A percentile compares a stretch with the other conserved stretches of the same genome.
These are phyloP conservation scores for Scortum barcoo DNA, from an alignment of 2,113 vertebrate species.

Conservation along the genomic window DNA sequence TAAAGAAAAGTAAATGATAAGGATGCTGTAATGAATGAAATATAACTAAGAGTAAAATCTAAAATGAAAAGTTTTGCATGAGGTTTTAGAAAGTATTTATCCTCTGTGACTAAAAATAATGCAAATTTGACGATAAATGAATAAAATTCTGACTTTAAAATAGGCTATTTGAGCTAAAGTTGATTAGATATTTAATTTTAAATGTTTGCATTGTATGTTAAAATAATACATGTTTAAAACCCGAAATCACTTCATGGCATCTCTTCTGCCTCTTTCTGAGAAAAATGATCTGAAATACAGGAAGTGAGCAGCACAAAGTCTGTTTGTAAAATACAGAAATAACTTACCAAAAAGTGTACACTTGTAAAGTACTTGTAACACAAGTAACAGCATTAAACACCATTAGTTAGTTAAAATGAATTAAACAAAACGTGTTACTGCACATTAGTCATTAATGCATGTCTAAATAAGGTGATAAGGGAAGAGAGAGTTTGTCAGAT, in stretches of 20 bases:
- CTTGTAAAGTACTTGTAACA: no score
- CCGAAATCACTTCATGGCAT: neutral
- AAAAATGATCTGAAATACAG: neutral
- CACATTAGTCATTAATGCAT: no score
- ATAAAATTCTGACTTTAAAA: no score
- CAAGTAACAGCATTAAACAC: no score
- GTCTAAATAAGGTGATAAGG: neutral
- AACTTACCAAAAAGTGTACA: no score
- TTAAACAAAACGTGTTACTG: no score
- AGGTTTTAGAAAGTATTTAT: neutral
- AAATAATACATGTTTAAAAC: neutral
- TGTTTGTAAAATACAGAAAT: neutral
- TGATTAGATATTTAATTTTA: neutral
- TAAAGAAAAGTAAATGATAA: neutral
- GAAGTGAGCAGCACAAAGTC: neutral
- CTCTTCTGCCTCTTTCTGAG: neutral
- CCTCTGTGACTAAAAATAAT: neutral
- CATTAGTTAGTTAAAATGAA: no score
- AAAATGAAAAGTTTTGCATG: neutral
- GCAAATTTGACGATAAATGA: no score
- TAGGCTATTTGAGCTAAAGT: no score
- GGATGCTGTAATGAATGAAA: neutral
- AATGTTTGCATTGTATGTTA: neutral
- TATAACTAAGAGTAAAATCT: no score
- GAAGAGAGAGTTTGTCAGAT: neutral